phyloP scores from a whole-genome alignment of 2,113 vertebrate genomes.

The Spilogale gracilis region DNA sequence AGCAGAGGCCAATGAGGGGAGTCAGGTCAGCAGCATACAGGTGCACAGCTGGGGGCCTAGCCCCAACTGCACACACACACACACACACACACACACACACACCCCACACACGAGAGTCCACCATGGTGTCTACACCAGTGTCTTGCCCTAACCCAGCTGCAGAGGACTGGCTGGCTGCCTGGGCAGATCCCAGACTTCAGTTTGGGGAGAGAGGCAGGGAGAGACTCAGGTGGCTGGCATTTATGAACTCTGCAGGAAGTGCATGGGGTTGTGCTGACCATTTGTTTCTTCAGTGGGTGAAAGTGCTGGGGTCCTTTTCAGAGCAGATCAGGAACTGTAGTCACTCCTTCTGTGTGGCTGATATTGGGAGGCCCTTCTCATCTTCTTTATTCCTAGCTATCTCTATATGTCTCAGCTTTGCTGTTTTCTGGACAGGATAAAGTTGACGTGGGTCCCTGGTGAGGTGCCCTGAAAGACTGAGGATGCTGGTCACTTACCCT shows the following conservation, averaged over 20 bases:
- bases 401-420: not conserved
- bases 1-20: not conserved
- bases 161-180: not conserved
- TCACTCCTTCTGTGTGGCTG: not conserved
- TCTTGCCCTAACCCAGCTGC: not conserved
- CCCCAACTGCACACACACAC: not conserved
- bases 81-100: no score
- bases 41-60: not conserved
- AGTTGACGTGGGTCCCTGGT: rapidly evolving
- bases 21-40: not conserved
- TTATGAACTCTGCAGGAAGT: not conserved
- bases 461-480: not conserved
- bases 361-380: not conserved
- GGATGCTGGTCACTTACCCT: not conserved
- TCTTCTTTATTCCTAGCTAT: not conserved
- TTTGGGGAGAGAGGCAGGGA: not conserved
- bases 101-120: no score
- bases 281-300: not conserved
- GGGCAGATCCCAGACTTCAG: not conserved
- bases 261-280: not conserved
- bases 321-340: not conserved
- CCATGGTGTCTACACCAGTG: not conserved
- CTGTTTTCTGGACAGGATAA: not conserved
- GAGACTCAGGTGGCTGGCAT: not conserved
- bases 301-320: not conserved